These are phyloP conservation scores for pig (Sus scrofa) DNA, from an alignment of 2,113 vertebrate species.

Conservation along the genomic window T2T-Sscrofa CM000812.6:86099001-86099500, in stretches of 20 bases:
- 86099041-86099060: neutral
- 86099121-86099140: neutral
- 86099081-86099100: neutral
- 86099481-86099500: neutral
- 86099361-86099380: neutral
- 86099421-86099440: neutral
- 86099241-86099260: neutral
- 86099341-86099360: neutral
- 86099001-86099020: neutral
- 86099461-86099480: neutral
- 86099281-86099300: neutral
- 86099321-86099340: neutral
- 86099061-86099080: neutral
- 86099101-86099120: neutral
- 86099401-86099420: neutral
- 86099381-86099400: neutral
- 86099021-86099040: neutral
- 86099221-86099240: neutral
- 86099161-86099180: neutral
- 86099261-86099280: neutral
- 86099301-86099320: neutral
- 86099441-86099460: conserved; percentile 23
- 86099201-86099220: neutral
- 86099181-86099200: neutral
- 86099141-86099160: neutral